Base-by-base conservation (phyloP, 2,797 vertebrate species). In the Danio aesculapii region DNA sequence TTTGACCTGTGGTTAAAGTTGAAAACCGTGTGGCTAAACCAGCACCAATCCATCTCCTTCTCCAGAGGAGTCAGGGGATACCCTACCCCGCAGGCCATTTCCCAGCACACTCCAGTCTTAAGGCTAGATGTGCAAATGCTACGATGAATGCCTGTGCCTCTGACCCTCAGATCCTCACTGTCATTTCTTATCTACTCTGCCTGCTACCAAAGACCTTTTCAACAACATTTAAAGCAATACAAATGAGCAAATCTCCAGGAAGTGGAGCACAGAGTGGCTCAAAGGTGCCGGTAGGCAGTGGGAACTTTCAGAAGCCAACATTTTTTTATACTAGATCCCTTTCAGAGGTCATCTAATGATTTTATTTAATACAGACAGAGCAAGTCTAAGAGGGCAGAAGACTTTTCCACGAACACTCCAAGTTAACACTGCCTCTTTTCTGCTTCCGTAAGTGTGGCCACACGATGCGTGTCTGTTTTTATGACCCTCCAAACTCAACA, bases 401-500 rank as follows among this genome's bases (percentile, higher is more conserved):
- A 8, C 19, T 58, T 61, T 72, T 78, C 50, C 49, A 81, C 46
- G 30, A 73, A 57, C 53, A 69, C 43, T 9, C 17, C 1, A 16
- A 30, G 30, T 50, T 44, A 46, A 44, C 52, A 43, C 44, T 80
- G 59, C 53, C 44, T 67, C 49, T 46, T 53, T 58, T 67, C 53
- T 55, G 70, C 81, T 64, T 82, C 82, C 71, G 70, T 19, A 71
- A 87, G 86, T 63, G 80, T 78, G 70, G 83, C 86, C 86, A 81
- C 86, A 81, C 75, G 85, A 93, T 91, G 88, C 88, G 93, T 91
- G 91, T 87, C 85, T 92, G 92, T 93, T 93, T 93, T 92, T 83
- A 87, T 93, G 90, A 93, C 92, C 52, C 91, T 64, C 21, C 86
- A 78, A 87, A 89, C 86, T 81, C 57, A 58, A 57, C 11, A 43